Base-by-base conservation (phyloP, 2,797 vertebrate species). In the Anguilla obscura region DNA sequence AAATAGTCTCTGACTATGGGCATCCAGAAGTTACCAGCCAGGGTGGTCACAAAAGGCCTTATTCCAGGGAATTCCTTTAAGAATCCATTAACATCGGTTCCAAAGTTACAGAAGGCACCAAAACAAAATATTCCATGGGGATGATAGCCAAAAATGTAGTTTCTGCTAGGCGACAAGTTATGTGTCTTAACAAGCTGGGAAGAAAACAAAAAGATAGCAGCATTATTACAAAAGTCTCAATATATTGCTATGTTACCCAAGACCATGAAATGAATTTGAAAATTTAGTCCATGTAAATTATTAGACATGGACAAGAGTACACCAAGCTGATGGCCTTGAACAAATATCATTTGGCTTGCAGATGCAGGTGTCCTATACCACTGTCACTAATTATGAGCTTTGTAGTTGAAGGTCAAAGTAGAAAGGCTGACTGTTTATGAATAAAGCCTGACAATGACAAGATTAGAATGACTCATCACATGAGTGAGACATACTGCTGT, bases 111-210 rank as follows among this genome's bases (percentile, higher is more conserved):
- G 94, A 99, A 99, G 56, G 97, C 98, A 0, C 99, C 98, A 0
- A 99, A 95, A 88, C 97, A 97, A 93, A 99, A 97, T 93, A 99
- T 98, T 86, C 99, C 99, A 0, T 99, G 99, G 0, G 99, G 98
- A 83, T 99, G 98, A 94, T 98, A 99, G 6, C 98, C 99, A 40
- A 99, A 97, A 88, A 99, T 98, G 91, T 99, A 99, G 94, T 99
- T 99, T 90, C 98, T 96, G 92, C 92, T 98, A 88, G 98, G 98
- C 88, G 97, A 93, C 90, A 99, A 94, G 89, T 98, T 96, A 89
- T 99, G 97, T 0, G 98, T 99, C 95, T 99, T 99, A 90, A 99
- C 97, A 86, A 99, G 96, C 99, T 99, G 93, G 48, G 36, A 45
- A 16, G 24, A 50, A 76, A 76, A 79, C 74, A 79, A 21, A 79